Conservation (phyloP, 2,888 invertebrate species). For the Glaucopsyche alexis region DNA sequence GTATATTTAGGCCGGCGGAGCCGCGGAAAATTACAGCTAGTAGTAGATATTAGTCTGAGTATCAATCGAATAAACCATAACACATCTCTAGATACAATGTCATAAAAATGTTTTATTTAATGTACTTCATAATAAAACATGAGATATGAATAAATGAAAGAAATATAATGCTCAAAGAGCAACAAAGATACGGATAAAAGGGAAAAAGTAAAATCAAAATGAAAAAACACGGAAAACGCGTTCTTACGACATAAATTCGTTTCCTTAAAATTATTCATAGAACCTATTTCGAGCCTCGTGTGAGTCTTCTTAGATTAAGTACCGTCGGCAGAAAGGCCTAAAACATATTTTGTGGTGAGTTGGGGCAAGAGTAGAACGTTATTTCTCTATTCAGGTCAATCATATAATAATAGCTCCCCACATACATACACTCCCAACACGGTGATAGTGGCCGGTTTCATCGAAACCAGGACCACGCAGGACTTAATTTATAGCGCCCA, state of each 20-base stretch:
- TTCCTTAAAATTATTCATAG: conserved; percentile 67
- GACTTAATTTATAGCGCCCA: no score
- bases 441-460: no score
- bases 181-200: conserved; percentile 36
- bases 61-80: no score
- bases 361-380: no score
- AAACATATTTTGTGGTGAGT: not conserved
- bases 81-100: not conserved
- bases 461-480: no score
- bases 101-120: not conserved
- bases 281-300: conserved; percentile 44
- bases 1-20: no score
- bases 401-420: no score
- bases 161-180: conserved; percentile 21
- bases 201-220: conserved; percentile 37
- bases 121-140: conserved; percentile 18
- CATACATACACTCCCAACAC: no score
- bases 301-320: conserved; percentile 24
- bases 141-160: conserved; percentile 8
- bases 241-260: conserved; percentile 50
- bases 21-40: no score
- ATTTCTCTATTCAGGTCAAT: no score
- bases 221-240: conserved; percentile 40
- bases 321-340: not conserved
- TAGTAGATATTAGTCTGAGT: no score